phyloP scores from a whole-genome alignment of 2,888 invertebrate genomes.

The Anthophora plumipes region DNA sequence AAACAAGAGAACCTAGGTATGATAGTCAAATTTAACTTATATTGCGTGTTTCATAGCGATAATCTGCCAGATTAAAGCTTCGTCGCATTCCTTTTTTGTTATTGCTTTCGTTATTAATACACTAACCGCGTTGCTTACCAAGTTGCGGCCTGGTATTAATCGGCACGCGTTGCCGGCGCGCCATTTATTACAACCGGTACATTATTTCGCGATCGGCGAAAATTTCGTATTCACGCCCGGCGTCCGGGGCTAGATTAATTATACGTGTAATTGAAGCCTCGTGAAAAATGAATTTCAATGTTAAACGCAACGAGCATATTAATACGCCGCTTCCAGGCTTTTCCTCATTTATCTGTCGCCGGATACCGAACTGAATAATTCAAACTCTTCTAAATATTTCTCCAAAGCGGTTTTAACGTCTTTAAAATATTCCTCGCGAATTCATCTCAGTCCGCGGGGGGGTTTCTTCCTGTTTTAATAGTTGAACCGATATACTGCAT shows the following conservation, averaged over 20 bases:
- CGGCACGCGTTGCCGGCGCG: conserved; percentile 8
- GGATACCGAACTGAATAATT: conserved; percentile 52
- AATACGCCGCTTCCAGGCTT: conserved; percentile 15
- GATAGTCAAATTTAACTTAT: no score
- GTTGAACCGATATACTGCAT: not conserved
- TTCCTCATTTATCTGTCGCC: conserved; percentile 9
- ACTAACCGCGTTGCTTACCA: conserved; percentile 5
- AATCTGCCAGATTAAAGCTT: no score
- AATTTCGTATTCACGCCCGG: conserved; percentile 40
- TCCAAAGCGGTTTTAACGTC: not conserved
- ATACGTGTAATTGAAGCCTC: conserved; percentile 47
- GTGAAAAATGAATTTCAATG: conserved; percentile 58
- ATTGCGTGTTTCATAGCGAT: no score
- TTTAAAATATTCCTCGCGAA: conserved; percentile 32
- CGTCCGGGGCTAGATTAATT: conserved; percentile 44
- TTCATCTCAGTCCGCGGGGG: not conserved
- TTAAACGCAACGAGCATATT: conserved; percentile 54
- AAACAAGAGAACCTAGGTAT: no score
- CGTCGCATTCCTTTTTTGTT: no score
- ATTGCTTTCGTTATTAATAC: conserved; percentile 56
- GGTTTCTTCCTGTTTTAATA: not conserved
- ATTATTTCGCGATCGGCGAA: conserved; percentile 42
- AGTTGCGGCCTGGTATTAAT: conserved; percentile 21
- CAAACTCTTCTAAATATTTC: conserved; percentile 50
- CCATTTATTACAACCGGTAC: conserved; percentile 32